phyloP scores from a whole-genome alignment of 53 echinoderm and acorn worm species.

The Luidia sarsii region DNA sequence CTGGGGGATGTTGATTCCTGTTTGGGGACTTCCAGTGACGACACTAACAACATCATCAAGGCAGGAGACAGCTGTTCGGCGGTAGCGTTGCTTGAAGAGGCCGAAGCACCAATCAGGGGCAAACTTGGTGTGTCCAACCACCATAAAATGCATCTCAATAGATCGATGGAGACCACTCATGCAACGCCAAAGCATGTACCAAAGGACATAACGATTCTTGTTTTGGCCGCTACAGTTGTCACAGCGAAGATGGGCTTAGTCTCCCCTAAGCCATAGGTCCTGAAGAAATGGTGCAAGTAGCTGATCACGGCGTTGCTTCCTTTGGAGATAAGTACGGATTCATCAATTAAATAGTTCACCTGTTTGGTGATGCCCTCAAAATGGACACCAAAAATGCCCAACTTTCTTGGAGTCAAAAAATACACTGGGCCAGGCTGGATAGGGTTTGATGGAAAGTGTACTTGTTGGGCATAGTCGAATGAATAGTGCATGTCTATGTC shows the following conservation, averaged over 20 bases:
- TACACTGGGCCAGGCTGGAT: slow-evolving; percentile 67
- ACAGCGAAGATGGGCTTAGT: slow-evolving; percentile 30
- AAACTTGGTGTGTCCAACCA: neutral
- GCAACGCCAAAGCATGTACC: slow-evolving; percentile 34
- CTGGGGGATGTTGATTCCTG: slow-evolving; percentile 27
- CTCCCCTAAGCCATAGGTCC: slow-evolving; percentile 54
- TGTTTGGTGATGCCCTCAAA: slow-evolving; percentile 55
- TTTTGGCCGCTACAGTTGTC: slow-evolving; percentile 75
- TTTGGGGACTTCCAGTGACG: neutral
- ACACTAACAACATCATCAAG: neutral
- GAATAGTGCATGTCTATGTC: slow-evolving; percentile 51
- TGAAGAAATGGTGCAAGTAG: slow-evolving; percentile 62
- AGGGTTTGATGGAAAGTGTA: slow-evolving; percentile 60
- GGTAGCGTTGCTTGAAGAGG: neutral
- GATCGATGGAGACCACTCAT: neutral
- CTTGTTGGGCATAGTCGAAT: slow-evolving; percentile 74
- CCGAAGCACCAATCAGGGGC: no score
- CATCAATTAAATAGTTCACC: slow-evolving; percentile 74
- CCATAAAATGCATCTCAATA: neutral
- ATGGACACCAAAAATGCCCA: slow-evolving; percentile 61
- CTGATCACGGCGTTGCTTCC: slow-evolving; percentile 67
- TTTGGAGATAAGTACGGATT: slow-evolving; percentile 44
- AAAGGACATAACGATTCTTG: slow-evolving; percentile 51
- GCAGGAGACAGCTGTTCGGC: neutral
- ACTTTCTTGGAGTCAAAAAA: slow-evolving; percentile 57